phyloP scores from a whole-genome alignment of 2,888 invertebrate genomes.

The Thereva nobilitata region DNA sequence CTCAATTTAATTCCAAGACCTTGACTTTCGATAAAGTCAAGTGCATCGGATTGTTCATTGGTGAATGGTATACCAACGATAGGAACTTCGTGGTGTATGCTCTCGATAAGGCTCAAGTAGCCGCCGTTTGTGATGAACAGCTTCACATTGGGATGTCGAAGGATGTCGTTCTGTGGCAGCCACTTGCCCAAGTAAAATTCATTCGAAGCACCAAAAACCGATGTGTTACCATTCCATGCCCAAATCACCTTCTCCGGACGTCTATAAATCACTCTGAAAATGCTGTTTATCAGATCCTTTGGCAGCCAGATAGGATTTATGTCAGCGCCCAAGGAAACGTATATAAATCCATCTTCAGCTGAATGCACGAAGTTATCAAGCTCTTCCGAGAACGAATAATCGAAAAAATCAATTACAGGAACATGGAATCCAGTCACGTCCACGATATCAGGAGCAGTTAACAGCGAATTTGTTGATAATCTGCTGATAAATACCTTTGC shows the following conservation, averaged over 20 bases:
- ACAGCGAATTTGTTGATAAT: not conserved
- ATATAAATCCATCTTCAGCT: conserved; percentile 35
- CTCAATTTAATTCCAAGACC: conserved; percentile 37
- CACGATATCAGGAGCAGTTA: conserved; percentile 14
- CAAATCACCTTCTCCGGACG: conserved; percentile 40
- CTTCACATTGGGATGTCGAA: conserved; percentile 39
- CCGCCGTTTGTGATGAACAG: conserved; percentile 40
- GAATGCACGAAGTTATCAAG: conserved; percentile 38
- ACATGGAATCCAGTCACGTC: conserved; percentile 38
- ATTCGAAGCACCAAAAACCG: conserved; percentile 10
- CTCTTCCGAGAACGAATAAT: conserved; percentile 15
- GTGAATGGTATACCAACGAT: conserved; percentile 39
- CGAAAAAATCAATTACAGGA: conserved; percentile 20
- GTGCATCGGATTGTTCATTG: conserved; percentile 20
- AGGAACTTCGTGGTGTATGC: conserved; percentile 39
- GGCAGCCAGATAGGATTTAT: conserved; percentile 27
- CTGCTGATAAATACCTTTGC: conserved; percentile 36
- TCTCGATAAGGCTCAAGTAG: conserved; percentile 38
- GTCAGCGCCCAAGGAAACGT: conserved; percentile 38
- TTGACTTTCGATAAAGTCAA: conserved; percentile 20
- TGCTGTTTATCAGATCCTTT: conserved; percentile 25
- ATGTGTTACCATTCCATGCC: conserved; percentile 40
- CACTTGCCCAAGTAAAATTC: conserved; percentile 36
- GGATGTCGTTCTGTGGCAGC: conserved; percentile 39
- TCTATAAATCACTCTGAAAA: conserved; percentile 28